Percentiles rank a stretch among this genome's conserved stretches.
Conservation (phyloP, 2,797 vertebrate species). For the Amniataba percoides region DNA sequence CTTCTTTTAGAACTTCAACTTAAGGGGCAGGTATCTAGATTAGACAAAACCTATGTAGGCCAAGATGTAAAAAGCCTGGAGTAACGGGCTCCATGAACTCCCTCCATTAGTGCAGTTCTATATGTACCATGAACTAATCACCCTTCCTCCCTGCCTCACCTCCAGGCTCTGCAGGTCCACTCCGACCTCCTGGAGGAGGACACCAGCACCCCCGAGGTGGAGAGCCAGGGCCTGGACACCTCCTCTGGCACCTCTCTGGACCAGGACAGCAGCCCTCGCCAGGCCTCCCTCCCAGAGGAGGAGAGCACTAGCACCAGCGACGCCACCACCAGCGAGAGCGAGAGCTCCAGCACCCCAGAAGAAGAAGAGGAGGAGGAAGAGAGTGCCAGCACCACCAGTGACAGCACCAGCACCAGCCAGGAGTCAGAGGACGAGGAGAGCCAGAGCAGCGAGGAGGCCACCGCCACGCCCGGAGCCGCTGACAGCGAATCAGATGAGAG, state of each 20-base stretch:
- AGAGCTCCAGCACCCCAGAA: conserved; percentile 66
- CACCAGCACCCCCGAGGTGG: conserved; percentile 85
- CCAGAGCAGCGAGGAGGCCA: conserved; percentile 84
- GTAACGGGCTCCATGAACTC: neutral
- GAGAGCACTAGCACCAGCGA: conserved; percentile 57
- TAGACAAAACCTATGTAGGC: neutral
- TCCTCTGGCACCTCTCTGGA: conserved; percentile 62
- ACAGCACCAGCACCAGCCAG: conserved; percentile 67
- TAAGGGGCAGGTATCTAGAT: neutral
- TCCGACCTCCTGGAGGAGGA: conserved; percentile 79
- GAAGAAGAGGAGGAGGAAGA: conserved; percentile 71
- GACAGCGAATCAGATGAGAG: conserved; percentile 81
- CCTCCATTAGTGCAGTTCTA: neutral
- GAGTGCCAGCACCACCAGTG: conserved; percentile 52
- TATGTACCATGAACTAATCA: neutral
- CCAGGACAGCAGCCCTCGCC: conserved; percentile 52
- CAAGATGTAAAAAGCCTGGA: neutral
- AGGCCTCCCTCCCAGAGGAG: conserved; percentile 63
- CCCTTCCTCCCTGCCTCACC: neutral
- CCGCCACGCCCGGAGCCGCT: conserved; percentile 75
- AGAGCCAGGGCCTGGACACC: conserved; percentile 79
- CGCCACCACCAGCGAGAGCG: conserved; percentile 54
- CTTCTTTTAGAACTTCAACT: neutral
- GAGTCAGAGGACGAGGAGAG: conserved; percentile 74
- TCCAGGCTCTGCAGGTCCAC: conserved; percentile 82